Percentiles rank a stretch among this genome's conserved stretches.
Evolutionary conservation across 1,140 invertebrate species (phyloP).

Genomic region (Akabosia matsudoensis): DNA sequence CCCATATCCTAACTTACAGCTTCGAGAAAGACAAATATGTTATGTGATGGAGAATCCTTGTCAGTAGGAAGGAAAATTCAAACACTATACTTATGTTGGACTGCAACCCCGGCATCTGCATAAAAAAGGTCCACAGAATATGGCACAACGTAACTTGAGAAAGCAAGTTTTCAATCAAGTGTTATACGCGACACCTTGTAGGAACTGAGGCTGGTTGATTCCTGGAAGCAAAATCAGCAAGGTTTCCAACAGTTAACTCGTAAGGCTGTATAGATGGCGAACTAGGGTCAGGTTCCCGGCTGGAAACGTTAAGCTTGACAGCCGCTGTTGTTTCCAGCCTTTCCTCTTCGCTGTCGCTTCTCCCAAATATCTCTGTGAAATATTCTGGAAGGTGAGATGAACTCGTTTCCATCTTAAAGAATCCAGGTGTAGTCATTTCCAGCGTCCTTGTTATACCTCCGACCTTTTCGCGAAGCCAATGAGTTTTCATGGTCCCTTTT

Average conservation of each 20-base stretch:
- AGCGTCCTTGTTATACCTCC: constrained; percentile 48
- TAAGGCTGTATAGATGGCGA: neutral
- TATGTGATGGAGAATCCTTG: no score
- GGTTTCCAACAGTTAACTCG: neutral
- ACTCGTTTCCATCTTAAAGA: constrained; percentile 35
- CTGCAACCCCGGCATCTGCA: no score
- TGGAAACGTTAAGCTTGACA: neutral
- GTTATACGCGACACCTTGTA: neutral
- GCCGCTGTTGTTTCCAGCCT: neutral
- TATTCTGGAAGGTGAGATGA: constrained; percentile 32
- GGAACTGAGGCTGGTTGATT: neutral
- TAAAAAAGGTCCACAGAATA: no score
- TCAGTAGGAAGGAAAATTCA: no score
- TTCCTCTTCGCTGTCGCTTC: constrained; percentile 24
- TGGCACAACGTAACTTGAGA: no score
- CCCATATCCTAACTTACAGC: no score
- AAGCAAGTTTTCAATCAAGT: no score
- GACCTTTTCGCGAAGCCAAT: constrained; percentile 52
- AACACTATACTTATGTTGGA: no score
- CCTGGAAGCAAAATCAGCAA: neutral
- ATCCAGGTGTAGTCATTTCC: constrained; percentile 47
- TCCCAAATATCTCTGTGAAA: constrained; percentile 41
- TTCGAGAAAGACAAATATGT: no score
- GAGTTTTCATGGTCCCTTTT: constrained; percentile 52
- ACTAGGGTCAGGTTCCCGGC: neutral